These are phyloP conservation scores for Eueides isabella DNA, from an alignment of 1,140 invertebrate genomes.

Conservation along the genomic window DNA sequence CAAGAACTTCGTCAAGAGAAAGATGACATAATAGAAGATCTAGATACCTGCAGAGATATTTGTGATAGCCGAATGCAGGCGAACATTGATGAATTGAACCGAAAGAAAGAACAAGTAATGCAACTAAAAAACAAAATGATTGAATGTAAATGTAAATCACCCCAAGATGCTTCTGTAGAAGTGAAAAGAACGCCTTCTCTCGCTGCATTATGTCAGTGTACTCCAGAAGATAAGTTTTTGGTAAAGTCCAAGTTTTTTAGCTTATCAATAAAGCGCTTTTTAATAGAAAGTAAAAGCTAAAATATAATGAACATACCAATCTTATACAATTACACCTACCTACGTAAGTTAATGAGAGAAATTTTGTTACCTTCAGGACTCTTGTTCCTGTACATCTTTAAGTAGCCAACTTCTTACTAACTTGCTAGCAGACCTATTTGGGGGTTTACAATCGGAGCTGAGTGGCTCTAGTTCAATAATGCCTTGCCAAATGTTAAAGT, in stretches of 20 bases:
- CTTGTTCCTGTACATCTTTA: constrained; percentile 70
- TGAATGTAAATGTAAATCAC: constrained; percentile 68
- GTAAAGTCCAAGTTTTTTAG: constrained; percentile 37
- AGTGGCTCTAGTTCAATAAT: constrained; percentile 51
- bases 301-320: too few relatives aligned
- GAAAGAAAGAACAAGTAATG: constrained; percentile 52
- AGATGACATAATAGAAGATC: constrained; percentile 53
- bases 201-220: constrained; percentile 62
- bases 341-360: not conserved
- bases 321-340: too few relatives aligned
- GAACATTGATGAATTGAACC: constrained; percentile 53
- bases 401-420: constrained; percentile 59
- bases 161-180: constrained; percentile 55
- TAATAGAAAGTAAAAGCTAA: too few relatives aligned
- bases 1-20: constrained; percentile 54
- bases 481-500: constrained; percentile 70
- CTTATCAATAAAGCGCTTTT: not conserved
- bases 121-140: constrained; percentile 55
- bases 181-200: constrained; percentile 69
- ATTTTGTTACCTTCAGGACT: constrained; percentile 50
- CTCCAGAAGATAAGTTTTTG: constrained; percentile 57
- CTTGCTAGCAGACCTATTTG: constrained; percentile 61
- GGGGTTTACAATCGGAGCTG: constrained; percentile 63
- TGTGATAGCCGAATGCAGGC: constrained; percentile 60
- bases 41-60: constrained; percentile 59